Evolutionary conservation across 1,140 invertebrate genomes (phyloP), one percentile per base, ranked within the genome.

Genomic region (Anagrus nilaparvatae): DNA sequence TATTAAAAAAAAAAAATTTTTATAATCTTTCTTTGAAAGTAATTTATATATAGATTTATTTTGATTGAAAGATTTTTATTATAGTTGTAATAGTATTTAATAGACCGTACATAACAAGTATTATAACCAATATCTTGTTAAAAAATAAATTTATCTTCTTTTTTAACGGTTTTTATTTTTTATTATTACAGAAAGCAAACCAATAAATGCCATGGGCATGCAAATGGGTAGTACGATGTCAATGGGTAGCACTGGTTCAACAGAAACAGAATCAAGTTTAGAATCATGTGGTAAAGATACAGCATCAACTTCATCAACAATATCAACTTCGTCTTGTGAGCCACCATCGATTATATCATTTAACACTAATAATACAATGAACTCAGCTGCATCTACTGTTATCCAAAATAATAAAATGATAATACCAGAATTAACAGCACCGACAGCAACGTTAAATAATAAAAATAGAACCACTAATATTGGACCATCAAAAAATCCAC

Each of bases 151-250:
- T n/a, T n/a, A n/a, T n/a, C n/a, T n/a, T n/a, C n/a, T n/a, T n/a
- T n/a, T n/a, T n/a, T n/a, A n/a, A n/a, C n/a, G n/a, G n/a, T n/a
- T n/a, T n/a, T n/a, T n/a, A n/a, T n/a, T n/a, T n/a, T n/a, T n/a
- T n/a, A n/a, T n/a, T n/a, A 16, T 38, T 42, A 9, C 47, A 60
- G 61, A 63, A 23, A 33, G 56, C 10, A 66, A 67, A 44, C 61
- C 62, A 16, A 67, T 66, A 55, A 67, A 64, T 37, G 61, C 58
- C 3, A 64, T 64, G 61, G 62, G 63, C 4, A 59, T 65, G 47
- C 63, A 67, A 52, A 67, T 67, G 65, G 65, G 65, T 13, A 67
- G 65, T 40, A 67, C 63, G 4, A 62, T 67, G 55, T 67, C 65
- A 18, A 67, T 67, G 65, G 65, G 65, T 18, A 64, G 61, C 31